Conservation (phyloP, 2,888 invertebrate species). For the Amphipoea oculea region DNA sequence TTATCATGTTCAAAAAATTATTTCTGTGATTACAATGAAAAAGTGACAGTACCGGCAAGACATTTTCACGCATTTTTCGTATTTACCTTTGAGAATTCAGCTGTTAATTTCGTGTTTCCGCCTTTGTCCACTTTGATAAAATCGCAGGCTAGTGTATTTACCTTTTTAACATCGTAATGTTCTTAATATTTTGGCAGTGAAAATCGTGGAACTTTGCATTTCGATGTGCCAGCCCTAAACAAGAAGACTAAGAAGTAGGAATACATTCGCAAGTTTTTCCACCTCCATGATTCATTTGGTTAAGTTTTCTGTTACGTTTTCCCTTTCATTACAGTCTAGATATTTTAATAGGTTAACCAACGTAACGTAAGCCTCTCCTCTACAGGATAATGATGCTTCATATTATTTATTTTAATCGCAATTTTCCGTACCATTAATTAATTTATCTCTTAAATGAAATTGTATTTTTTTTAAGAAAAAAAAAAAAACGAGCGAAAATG, state of each 20-base stretch:
- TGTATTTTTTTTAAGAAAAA: not conserved
- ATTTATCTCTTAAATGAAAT: slow-evolving; percentile 34
- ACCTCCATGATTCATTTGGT: slow-evolving; percentile 49
- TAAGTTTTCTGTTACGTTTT: slow-evolving; percentile 34
- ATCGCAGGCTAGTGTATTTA: not conserved
- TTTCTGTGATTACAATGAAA: not conserved
- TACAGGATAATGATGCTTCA: slow-evolving; percentile 13
- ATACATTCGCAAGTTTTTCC: slow-evolving; percentile 41
- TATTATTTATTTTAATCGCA: slow-evolving; percentile 15
- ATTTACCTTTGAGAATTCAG: not conserved
- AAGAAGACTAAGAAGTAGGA: slow-evolving; percentile 28
- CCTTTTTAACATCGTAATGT: not conserved
- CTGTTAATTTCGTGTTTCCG: not conserved
- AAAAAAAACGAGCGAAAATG: not conserved
- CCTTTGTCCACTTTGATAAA: not conserved
- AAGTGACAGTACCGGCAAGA: not conserved
- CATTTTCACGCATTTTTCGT: not conserved
- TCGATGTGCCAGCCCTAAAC: slow-evolving; percentile 3
- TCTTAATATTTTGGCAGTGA: not conserved
- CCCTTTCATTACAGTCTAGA: slow-evolving; percentile 11
- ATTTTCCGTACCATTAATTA: slow-evolving; percentile 1
- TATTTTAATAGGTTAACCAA: slow-evolving; percentile 53
- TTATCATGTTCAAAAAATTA: not conserved
- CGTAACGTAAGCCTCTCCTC: not conserved
- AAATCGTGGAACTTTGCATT: not conserved